These are phyloP conservation scores for Ellobius talpinus DNA, from an alignment of 2,113 vertebrate genomes.

Conservation along the genomic window DNA sequence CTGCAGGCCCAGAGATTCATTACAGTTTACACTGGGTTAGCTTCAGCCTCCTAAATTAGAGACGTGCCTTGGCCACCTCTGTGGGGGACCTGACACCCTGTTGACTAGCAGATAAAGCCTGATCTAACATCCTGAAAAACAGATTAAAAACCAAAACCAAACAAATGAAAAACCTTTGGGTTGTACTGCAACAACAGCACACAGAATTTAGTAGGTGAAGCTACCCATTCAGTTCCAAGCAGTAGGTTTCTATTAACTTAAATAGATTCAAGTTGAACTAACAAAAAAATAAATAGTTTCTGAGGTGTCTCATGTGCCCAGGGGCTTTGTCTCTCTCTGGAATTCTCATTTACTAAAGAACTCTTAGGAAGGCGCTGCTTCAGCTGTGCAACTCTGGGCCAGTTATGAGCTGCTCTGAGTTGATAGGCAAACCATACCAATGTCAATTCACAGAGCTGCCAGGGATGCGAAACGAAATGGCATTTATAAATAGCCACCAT, in stretches of 20 bases:
- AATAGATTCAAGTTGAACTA: conserved; percentile 20
- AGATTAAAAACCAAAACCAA: neutral
- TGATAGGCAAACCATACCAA: neutral
- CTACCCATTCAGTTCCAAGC: neutral
- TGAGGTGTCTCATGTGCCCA: neutral
- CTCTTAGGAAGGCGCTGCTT: neutral
- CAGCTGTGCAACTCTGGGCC: neutral
- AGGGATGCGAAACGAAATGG: neutral
- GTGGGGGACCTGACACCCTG: neutral
- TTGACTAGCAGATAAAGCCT: neutral
- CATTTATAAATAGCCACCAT: neutral
- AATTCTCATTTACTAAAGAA: conserved; percentile 25
- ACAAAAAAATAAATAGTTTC: conserved; percentile 29
- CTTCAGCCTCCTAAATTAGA: neutral
- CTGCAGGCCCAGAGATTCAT: neutral
- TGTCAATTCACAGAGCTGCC: neutral
- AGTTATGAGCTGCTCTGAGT: neutral
- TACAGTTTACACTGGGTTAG: neutral
- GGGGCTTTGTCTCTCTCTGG: neutral
- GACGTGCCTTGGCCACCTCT: neutral
- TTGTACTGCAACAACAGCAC: neutral
- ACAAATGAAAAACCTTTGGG: neutral
- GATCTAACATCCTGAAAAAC: neutral
- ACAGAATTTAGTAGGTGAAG: conserved; percentile 47
- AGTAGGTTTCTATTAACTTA: conserved; percentile 39